Base-by-base conservation (phyloP, 2,888 invertebrate genomes). In the Seladonia tumulorum region DNA sequence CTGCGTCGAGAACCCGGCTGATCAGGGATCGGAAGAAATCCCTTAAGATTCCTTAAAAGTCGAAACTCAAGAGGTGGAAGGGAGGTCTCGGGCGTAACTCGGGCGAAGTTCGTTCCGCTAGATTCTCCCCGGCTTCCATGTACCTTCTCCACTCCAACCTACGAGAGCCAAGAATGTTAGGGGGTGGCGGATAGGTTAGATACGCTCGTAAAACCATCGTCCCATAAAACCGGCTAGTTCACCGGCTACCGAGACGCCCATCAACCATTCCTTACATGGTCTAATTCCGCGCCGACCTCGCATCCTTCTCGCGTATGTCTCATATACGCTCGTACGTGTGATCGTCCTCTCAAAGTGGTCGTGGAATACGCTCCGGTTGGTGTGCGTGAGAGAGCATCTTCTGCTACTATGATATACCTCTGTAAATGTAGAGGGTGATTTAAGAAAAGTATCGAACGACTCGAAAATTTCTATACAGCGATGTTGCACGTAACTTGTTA, bases 161-260 rank as follows among this genome's bases (percentile, higher is more conserved):
- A 80, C 79, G 81, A 89, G 81, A 88, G 72, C 83, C 76, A 82
- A 81, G 83, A 80, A 88, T 86, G 89, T 88, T 86, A 88, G 88
- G 79, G 83, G 85, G 75, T 83, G 87, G 90, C 78, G 82, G 83
- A 88, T 88, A 87, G 87, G 88, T 87, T 90, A 92, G 93, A 93
- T 93, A 92, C 89, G 92, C 93, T 94, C 93, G 93, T 94, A 93
- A 94, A 94, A 93, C 93, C 92, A 93, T 93, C 91, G 91, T 90
- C 91, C 93, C 93, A 93, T 94, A 94, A 94, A 85, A 93, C 91
- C 78, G 91, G 89, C 90, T 91, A 92, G 91, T 93, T 91, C 92
- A 88, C 88, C 87, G 89, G 87, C 85, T 89, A 89, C 87, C 89
- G 89, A 90, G 91, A 91, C 90, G 93, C 87, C 92, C 91, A 93